phyloP scores from a whole-genome alignment of 2,888 invertebrate genomes.

The Chymomyza caudatula region DNA sequence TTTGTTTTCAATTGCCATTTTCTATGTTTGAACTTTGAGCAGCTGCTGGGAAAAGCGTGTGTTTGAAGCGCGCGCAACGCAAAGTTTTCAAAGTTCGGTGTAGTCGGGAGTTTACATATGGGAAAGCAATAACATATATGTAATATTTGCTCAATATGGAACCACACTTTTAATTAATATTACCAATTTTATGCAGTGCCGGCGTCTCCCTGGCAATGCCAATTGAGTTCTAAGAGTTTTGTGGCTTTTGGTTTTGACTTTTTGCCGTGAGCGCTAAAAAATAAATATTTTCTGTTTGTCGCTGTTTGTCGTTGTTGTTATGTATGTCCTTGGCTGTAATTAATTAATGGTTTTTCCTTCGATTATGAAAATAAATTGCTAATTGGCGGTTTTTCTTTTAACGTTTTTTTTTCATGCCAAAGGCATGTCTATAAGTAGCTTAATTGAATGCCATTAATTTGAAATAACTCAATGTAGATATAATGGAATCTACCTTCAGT shows the following conservation, averaged over 20 bases:
- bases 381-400: background rate
- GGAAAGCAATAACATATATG: slow-evolving; percentile 1
- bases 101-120: slow-evolving; percentile 5
- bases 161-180: slow-evolving; percentile 8
- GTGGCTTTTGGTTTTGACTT: background rate
- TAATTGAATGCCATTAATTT: background rate
- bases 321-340: too few species aligned
- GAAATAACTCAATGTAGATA: background rate
- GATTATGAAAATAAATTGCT: too few species aligned
- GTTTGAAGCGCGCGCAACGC: background rate
- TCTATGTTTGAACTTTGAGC: background rate
- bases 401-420: background rate
- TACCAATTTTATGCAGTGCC: too few species aligned
- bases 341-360: slow-evolving; percentile 9
- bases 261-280: background rate
- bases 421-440: background rate
- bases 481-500: background rate
- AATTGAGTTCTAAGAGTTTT: background rate
- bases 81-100: background rate
- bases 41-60: background rate
- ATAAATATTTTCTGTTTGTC: background rate
- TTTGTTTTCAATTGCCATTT: slow-evolving; percentile 3
- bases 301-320: slow-evolving; percentile 1
- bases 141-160: slow-evolving; percentile 10
- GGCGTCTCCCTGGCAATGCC: background rate